phyloP scores from a whole-genome alignment of 2,113 vertebrate genomes.

The Myanophis thanlyinensis region DNA sequence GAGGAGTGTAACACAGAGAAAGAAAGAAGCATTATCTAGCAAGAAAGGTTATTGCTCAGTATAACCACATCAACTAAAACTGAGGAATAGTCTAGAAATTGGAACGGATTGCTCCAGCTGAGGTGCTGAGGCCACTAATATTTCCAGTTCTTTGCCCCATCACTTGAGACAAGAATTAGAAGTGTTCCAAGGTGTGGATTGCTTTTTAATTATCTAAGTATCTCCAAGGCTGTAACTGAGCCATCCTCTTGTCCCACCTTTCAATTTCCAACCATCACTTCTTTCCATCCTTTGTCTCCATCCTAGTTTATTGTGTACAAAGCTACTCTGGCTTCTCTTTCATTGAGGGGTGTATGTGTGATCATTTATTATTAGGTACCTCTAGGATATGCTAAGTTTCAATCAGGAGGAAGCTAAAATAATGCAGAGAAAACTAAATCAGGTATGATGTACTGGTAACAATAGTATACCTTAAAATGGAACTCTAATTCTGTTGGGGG shows the following conservation, averaged over 20 bases:
- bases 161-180: background rate
- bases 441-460: background rate
- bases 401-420: background rate
- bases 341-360: background rate
- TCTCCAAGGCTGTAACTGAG: conserved; percentile 55
- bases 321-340: background rate
- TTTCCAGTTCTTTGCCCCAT: background rate
- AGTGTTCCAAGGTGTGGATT: conserved; percentile 34
- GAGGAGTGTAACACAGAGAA: background rate
- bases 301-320: background rate
- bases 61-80: background rate
- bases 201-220: conserved; percentile 67
- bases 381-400: background rate
- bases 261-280: background rate
- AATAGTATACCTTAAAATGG: background rate
- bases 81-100: background rate
- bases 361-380: background rate
- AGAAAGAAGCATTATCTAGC: background rate
- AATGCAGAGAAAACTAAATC: background rate
- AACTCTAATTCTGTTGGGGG: background rate
- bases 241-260: background rate
- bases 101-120: background rate
- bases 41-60: rapidly evolving
- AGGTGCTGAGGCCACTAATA: background rate
- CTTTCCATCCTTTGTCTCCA: background rate